Evolutionary conservation across 2,888 invertebrate species (phyloP).

Genomic region (Zele albiditarsus): DNA sequence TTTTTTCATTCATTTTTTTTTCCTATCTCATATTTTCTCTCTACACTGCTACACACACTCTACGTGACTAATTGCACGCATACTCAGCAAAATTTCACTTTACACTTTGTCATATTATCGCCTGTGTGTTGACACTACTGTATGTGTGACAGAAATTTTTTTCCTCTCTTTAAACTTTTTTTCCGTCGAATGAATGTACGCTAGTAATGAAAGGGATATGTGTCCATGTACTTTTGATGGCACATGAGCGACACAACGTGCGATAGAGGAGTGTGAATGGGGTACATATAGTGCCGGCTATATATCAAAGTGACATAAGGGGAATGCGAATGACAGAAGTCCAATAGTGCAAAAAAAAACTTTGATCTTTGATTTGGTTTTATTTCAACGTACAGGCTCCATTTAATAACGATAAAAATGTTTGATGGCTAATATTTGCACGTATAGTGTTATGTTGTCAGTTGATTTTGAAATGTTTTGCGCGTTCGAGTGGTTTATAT

Average conservation of each 20-base stretch:
- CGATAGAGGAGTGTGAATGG: not conserved
- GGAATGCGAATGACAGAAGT: conserved; percentile 16
- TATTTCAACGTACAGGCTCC: not conserved
- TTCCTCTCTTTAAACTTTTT: not conserved
- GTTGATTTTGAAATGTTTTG: not conserved
- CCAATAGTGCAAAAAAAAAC: not conserved
- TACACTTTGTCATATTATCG: conserved; percentile 1
- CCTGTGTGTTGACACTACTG: not conserved
- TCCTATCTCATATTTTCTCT: not conserved
- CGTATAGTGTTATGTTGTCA: not conserved
- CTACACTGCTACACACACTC: conserved; percentile 4
- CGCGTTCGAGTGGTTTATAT: not conserved
- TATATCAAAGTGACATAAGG: not conserved
- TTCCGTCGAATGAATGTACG: not conserved
- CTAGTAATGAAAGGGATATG: not conserved
- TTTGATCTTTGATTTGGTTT: not conserved
- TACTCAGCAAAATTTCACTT: conserved; percentile 31
- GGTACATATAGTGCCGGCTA: not conserved
- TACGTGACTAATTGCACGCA: conserved; percentile 36
- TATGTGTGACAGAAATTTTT: not conserved
- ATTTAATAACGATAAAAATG: not conserved
- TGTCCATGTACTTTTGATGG: not conserved
- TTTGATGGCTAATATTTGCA: not conserved
- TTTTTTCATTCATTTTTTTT: not conserved
- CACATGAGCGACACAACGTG: not conserved